Evolutionary conservation across 2,113 vertebrate genomes (phyloP).

Genomic region (Eulemur rufifrons): DNA sequence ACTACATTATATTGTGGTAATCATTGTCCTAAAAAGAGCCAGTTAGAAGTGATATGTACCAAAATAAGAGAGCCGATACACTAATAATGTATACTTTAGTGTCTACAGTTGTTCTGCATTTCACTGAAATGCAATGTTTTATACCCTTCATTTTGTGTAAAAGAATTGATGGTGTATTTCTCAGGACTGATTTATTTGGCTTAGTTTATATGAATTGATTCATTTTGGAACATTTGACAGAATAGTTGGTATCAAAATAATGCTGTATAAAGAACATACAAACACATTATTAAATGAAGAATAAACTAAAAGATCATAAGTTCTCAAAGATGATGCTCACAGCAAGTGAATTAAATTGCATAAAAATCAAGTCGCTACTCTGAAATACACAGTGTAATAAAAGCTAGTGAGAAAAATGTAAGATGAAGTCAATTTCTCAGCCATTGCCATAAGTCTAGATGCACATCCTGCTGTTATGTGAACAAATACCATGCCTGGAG

Average conservation of each 20-base stretch:
- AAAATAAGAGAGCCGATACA: background rate
- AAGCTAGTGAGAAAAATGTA: conserved; percentile 55
- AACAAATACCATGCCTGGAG: conserved; percentile 48
- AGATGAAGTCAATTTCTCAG: conserved; percentile 52
- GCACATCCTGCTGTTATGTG: conserved; percentile 32
- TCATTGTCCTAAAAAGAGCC: background rate
- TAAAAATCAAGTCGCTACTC: conserved; percentile 66
- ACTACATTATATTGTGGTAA: conserved; percentile 1
- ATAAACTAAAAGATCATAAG: conserved; percentile 58
- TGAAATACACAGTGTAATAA: conserved; percentile 55
- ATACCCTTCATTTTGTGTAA: conserved; percentile 27
- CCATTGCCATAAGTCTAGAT: conserved; percentile 34
- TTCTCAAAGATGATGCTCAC: conserved; percentile 65
- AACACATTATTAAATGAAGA: conserved; percentile 66
- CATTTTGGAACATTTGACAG: conserved; percentile 50
- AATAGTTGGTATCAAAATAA: conserved; percentile 69
- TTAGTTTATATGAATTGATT: conserved; percentile 46
- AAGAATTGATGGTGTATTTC: conserved; percentile 47
- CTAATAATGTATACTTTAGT: conserved; percentile 19
- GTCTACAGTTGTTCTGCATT: background rate
- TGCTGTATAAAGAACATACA: conserved; percentile 60
- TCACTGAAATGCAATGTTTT: background rate
- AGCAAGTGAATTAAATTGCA: conserved; percentile 68
- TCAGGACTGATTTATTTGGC: conserved; percentile 58
- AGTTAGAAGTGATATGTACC: background rate